Percentiles rank a stretch among this genome's conserved stretches.
These are phyloP conservation scores for Pitangus sulphuratus DNA, from an alignment of 2,797 vertebrate genomes.

Conservation along the genomic window DNA sequence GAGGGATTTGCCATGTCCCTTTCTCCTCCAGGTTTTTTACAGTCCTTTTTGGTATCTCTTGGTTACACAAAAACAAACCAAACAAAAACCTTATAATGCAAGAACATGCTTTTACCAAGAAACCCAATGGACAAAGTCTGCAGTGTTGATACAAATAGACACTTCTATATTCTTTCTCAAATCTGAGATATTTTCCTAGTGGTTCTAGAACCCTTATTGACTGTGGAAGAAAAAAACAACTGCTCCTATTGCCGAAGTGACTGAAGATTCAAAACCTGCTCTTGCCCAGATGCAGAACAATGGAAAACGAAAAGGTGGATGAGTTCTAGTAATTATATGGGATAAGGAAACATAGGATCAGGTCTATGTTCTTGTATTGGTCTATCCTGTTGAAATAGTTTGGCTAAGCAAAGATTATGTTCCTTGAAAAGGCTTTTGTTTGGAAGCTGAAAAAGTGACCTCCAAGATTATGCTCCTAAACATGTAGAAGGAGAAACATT, in stretches of 20 bases:
- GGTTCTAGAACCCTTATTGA: background rate
- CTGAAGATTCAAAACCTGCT: background rate
- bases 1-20: background rate
- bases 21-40: background rate
- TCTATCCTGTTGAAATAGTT: background rate
- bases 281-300: background rate
- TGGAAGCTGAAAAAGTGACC: background rate
- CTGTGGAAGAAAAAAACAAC: background rate
- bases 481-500: background rate
- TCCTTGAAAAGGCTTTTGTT: background rate
- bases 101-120: background rate
- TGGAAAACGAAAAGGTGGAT: background rate
- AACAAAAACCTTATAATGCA: accelerated
- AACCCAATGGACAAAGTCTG: background rate
- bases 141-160: background rate
- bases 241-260: background rate
- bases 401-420: background rate
- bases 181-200: background rate
- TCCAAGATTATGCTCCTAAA: background rate
- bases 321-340: background rate
- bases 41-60: background rate
- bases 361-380: background rate
- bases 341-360: background rate
- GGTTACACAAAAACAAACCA: background rate
- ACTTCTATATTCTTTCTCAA: background rate